Evolutionary conservation across 2,888 invertebrate species (phyloP), one percentile per base, ranked within the genome.

Genomic region (Harpagoxenus sublaevis): DNA sequence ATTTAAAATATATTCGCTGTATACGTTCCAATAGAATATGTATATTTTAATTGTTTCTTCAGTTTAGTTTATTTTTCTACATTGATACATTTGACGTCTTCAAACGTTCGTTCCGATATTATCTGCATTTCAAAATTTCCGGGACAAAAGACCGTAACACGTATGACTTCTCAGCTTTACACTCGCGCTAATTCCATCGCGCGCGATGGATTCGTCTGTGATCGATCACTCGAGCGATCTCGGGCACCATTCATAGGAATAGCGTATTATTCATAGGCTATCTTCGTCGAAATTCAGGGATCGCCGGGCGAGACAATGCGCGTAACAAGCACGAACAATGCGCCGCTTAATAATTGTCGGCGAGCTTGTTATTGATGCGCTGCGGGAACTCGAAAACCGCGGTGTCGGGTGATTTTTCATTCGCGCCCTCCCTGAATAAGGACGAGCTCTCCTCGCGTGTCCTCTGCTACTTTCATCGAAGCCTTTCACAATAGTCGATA

Each of bases 301-400:
- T 79, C 48, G 48, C 35, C 39, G 35, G 15, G 18, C 68, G 85
- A 88, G 88, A 90, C 89, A 90, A 90, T 90, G 75, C 73, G 9
- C 84, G 88, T 90, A 90, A 90, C 89, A 88, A 88, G 88, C 86
- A 73, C 83, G 81, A 83, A 87, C 73, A 87, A 75, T 88, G 83
- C 71, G 35, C 35, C 74, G 84, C 90, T 91, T 91, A 88, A 91
- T 90, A 90, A 91, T 91, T 84, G 88, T 84, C 89, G 88, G 86
- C 70, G 86, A 66, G 84, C 48, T 81, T 83, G 85, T 89, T 89
- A 89, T 90, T 88, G 91, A 89, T 88, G 91, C 86, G 81, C 88
- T 84, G 79, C 85, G 83, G 86, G 84, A 89, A 88, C 83, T 84
- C 83, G 86, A 86, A 88, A 91, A 90, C 83, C 88, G 79, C 87